Evolutionary conservation across 1,140 invertebrate species (phyloP).

Genomic region (Frieseomelitta varia): DNA sequence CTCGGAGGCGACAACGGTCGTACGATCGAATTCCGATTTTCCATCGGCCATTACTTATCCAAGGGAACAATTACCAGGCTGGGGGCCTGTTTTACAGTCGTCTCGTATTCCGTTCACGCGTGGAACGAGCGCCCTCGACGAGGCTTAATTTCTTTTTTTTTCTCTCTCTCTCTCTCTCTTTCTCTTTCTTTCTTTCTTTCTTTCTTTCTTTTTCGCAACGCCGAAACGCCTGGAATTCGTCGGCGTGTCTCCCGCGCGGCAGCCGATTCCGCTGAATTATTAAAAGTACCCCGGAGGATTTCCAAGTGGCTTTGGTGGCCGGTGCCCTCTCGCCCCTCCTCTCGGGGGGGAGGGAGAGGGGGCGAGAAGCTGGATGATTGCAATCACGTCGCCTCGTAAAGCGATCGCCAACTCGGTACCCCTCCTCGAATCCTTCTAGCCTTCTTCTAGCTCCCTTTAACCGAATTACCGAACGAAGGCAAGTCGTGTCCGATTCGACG

Average conservation of each 20-base stretch:
- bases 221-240: not conserved
- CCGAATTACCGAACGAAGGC: conserved; percentile 7
- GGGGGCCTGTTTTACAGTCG: conserved; percentile 29
- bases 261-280: conserved; percentile 48
- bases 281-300: conserved; percentile 54
- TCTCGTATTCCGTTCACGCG: conserved; percentile 39
- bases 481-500: not conserved
- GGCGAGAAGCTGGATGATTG: conserved; percentile 61
- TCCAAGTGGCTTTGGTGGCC: conserved; percentile 41
- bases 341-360: too few relatives aligned
- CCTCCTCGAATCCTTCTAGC: conserved; percentile 26
- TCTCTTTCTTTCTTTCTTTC: not conserved
- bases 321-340: not conserved
- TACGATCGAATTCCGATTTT: conserved; percentile 27
- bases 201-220: not conserved
- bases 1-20: conserved; percentile 3
- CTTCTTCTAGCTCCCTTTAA: not conserved
- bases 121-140: not conserved
- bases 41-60: conserved; percentile 43
- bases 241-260: conserved; percentile 20
- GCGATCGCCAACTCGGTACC: conserved; percentile 54
- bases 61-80: conserved; percentile 32
- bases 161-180: not conserved
- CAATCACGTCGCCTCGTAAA: conserved; percentile 68
- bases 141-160: conserved; percentile 15